phyloP scores from a whole-genome alignment of 2,888 invertebrate genomes.

The Venustoraphidia nigricollis region DNA sequence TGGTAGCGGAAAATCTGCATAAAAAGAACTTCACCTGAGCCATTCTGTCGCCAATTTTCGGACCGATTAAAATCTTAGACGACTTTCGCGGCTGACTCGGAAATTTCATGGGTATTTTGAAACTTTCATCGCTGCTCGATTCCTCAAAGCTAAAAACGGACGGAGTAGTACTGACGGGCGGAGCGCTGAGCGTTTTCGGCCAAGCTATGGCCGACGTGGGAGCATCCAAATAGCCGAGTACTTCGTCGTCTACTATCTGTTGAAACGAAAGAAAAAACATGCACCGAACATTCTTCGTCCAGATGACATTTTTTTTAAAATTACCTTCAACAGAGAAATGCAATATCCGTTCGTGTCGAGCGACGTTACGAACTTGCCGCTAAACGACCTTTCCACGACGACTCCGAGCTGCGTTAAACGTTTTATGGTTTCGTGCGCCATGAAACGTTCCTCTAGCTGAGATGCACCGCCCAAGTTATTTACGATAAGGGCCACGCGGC shows the following conservation, averaged over 20 bases:
- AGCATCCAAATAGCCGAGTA: slow-evolving; percentile 40
- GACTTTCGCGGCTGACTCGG: not conserved
- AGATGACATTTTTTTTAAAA: slow-evolving; percentile 19
- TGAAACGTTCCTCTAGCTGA: slow-evolving; percentile 57
- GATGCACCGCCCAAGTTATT: slow-evolving; percentile 50
- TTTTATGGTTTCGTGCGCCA: slow-evolving; percentile 22
- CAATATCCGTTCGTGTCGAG: slow-evolving; percentile 66
- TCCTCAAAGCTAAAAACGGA: no score
- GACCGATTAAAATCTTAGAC: slow-evolving; percentile 18
- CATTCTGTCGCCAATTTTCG: slow-evolving; percentile 17
- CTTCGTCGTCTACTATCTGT: slow-evolving; percentile 20
- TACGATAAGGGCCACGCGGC: not conserved
- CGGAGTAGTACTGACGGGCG: not conserved
- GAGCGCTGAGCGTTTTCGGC: slow-evolving; percentile 26
- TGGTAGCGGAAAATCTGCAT: no score
- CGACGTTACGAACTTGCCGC: slow-evolving; percentile 50
- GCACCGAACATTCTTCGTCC: no score
- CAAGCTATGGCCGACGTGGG: slow-evolving; percentile 41
- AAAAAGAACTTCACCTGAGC: slow-evolving; percentile 17
- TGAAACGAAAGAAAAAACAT: not conserved
- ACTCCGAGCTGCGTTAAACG: slow-evolving; percentile 16
- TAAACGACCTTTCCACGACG: slow-evolving; percentile 17
- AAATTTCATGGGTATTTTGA: no score
- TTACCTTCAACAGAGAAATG: slow-evolving; percentile 48
- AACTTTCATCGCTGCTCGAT: no score